Percentiles rank a stretch among this genome's conserved stretches.
phyloP scores from a whole-genome alignment of 2,797 vertebrate genomes.

The Moxostoma hubbsi region DNA sequence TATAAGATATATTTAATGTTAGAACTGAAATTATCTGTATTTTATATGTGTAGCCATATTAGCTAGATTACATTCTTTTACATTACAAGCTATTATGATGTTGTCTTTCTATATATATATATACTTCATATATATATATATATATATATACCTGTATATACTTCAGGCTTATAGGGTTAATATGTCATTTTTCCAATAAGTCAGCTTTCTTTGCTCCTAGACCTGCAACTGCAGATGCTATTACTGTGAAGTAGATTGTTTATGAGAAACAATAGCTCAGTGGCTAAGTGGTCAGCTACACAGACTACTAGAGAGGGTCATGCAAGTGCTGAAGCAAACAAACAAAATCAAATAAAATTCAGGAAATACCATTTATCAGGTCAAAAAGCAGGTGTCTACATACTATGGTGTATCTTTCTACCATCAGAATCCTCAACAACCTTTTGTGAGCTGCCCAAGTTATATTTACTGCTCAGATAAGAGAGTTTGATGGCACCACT shows the following conservation, averaged over 20 bases:
- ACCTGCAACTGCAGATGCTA: conserved; percentile 23
- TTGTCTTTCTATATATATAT: no score
- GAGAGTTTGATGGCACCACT: not conserved
- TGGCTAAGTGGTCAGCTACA: conserved; percentile 16
- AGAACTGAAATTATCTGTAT: no score
- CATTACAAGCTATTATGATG: no score
- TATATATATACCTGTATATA: not conserved
- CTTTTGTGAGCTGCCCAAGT: not conserved
- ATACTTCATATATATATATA: no score
- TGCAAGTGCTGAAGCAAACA: not conserved
- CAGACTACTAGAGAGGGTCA: conserved; percentile 22
- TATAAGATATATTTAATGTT: no score
- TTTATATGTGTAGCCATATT: no score
- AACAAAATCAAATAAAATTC: not conserved
- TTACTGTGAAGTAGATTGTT: conserved; percentile 27
- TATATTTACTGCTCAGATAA: conserved; percentile 12
- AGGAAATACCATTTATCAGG: conserved; percentile 10
- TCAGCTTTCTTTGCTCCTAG: conserved; percentile 12
- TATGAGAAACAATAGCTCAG: conserved; percentile 26
- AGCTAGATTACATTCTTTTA: no score
- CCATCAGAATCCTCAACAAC: conserved; percentile 16
- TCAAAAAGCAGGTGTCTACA: conserved; percentile 7
- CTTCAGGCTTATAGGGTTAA: not conserved
- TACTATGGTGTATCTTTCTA: conserved; percentile 4
- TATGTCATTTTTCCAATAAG: conserved; percentile 25